phyloP scores from a whole-genome alignment of 2,888 invertebrate genomes.

The Drosophila fulvimacula region DNA sequence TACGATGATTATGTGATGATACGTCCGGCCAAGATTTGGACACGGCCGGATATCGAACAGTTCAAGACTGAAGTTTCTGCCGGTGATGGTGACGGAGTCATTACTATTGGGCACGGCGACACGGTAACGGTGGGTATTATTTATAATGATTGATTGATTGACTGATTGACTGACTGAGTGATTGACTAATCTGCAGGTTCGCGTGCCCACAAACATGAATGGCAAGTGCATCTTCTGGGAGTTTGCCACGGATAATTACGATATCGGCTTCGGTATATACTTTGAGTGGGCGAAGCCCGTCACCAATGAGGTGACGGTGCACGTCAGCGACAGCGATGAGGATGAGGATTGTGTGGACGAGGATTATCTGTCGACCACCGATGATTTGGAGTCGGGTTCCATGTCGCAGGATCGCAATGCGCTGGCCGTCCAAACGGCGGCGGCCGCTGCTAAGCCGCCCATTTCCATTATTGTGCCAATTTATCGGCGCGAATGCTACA shows the following conservation, averaged over 20 bases:
- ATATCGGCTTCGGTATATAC: conserved; percentile 98
- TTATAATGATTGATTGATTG: neutral
- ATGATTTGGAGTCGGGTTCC: conserved; percentile 88
- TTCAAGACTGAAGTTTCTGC: conserved; percentile 96
- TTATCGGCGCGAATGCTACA: conserved; percentile 97
- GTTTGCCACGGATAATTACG: conserved; percentile 99
- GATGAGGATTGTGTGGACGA: conserved; percentile 87
- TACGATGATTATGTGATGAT: conserved; percentile 86
- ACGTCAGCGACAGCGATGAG: conserved; percentile 97
- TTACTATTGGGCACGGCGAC: conserved; percentile 98
- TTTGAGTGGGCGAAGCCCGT: conserved; percentile 98
- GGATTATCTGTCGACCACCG: conserved; percentile 84
- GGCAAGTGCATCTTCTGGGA: conserved; percentile 99
- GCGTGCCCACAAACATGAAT: conserved; percentile 98
- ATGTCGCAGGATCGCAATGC: conserved; percentile 75
- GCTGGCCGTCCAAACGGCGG: conserved; percentile 49
- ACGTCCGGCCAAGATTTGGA: conserved; percentile 97
- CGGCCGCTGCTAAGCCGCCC: conserved; percentile 72
- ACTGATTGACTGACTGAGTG: neutral
- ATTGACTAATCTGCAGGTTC: conserved; percentile 85
- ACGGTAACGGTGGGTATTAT: conserved; percentile 92
- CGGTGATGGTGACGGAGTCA: conserved; percentile 92
- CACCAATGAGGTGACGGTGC: conserved; percentile 93
- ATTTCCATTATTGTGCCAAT: conserved; percentile 95
- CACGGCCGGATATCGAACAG: conserved; percentile 92